These are phyloP conservation scores for Prenolepis imparis DNA, from an alignment of 2,888 invertebrate species.

Conservation along the genomic window DNA sequence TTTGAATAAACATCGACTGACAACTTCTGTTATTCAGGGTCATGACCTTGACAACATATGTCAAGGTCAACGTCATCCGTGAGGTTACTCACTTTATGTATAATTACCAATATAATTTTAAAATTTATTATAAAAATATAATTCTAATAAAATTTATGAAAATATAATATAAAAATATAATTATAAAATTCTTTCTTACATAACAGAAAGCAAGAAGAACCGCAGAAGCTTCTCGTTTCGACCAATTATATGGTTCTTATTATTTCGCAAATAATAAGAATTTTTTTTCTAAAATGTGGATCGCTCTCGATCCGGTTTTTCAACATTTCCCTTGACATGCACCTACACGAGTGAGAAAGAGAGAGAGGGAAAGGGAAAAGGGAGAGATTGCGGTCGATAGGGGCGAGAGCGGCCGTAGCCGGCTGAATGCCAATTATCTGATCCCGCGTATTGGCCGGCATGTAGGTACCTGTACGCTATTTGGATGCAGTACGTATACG, in stretches of 20 bases:
- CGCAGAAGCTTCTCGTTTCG: not conserved
- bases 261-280: not conserved
- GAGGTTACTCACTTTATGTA: too few species aligned
- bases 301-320: slow-evolving; percentile 26
- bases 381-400: slow-evolving; percentile 80
- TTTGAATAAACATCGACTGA: too few species aligned
- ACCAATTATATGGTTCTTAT: not conserved
- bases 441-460: slow-evolving; percentile 78
- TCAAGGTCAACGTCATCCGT: too few species aligned
- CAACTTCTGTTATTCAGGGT: too few species aligned
- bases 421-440: slow-evolving; percentile 84
- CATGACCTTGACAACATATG: too few species aligned
- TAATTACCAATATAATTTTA: too few species aligned
- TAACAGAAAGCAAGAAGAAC: not conserved
- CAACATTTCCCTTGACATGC: not conserved
- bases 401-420: slow-evolving; percentile 70
- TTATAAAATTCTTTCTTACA: not conserved
- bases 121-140: too few species aligned
- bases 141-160: too few species aligned
- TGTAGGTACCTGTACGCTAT: slow-evolving; percentile 66
- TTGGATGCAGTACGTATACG: slow-evolving; percentile 78
- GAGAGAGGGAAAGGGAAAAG: slow-evolving; percentile 75
- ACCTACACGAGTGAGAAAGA: not conserved
- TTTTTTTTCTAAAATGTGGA: not conserved
- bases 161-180: too few species aligned